Evolutionary conservation across 92 coral and sea anemone genomes (phyloP), one percentile per base, ranked within the genome.

Genomic region (Scolanthus callimorphus): DNA sequence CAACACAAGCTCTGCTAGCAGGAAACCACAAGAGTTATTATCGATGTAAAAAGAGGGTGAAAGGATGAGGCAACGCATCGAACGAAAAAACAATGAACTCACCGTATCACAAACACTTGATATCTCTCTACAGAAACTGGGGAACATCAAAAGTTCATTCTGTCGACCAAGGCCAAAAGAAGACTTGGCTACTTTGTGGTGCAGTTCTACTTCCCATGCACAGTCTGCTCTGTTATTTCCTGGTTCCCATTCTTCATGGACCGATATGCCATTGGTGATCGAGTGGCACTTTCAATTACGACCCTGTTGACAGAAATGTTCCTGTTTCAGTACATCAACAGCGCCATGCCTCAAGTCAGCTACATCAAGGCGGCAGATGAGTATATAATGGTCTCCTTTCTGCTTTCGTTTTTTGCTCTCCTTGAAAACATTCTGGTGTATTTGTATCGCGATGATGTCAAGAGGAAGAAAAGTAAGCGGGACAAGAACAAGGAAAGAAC

Each of bases 211-310:
- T 63, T 67, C 26, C 81, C 81, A 28, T 57, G 74, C 44, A 54
- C 66, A 25, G 57, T 65, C 30, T 56, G 71, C 27, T 59, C 72
- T 2, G 63, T 66, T 9, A 66, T 65, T 6, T 74, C 81, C 15
- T 74, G 81, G 81, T 31, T 74, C 0, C 64, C 76, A 45, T 74
- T 74, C 29, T 74, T 68, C 63, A 74, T 74, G 81, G 81, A 74
- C 30, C 37, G 59, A 1, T 0, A 21, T 25, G 72, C 64, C 49
- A 74, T 74, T 46, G 77, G 65, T 26, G 81, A 66, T 47, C 81
- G 81, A 3, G 65, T 59, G 0, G 67, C 76, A 23, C 67, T 74
- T 22, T 73, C 63, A 2, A 74, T 66, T 12, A 66, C 81, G 43
- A 74, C 64, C 20, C 63, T 74, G 23, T 60, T 74, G 13, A 45